Evolutionary conservation across 2,888 invertebrate species (phyloP).

Genomic region (Nomada flava): DNA sequence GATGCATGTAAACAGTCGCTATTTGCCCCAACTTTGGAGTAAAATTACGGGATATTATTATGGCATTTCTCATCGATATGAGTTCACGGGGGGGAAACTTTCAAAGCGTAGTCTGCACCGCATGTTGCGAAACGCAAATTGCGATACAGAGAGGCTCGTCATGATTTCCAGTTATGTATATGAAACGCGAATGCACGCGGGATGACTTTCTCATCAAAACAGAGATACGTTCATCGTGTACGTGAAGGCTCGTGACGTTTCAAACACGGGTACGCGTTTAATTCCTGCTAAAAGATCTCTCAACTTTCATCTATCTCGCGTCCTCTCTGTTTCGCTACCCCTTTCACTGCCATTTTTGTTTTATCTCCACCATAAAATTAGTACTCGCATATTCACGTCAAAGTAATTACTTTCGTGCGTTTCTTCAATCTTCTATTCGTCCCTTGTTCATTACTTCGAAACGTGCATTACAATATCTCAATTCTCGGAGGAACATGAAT

Average conservation of each 20-base stretch:
- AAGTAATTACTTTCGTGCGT: slow-evolving; percentile 49
- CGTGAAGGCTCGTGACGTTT: slow-evolving; percentile 25
- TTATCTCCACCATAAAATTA: slow-evolving; percentile 43
- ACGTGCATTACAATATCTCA: not conserved
- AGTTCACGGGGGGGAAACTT: slow-evolving; percentile 9
- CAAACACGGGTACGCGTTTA: slow-evolving; percentile 49
- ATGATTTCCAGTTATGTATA: slow-evolving; percentile 48
- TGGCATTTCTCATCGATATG: slow-evolving; percentile 41
- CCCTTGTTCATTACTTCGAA: slow-evolving; percentile 5
- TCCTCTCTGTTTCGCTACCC: not conserved
- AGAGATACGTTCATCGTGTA: slow-evolving; percentile 39
- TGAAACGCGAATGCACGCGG: slow-evolving; percentile 39
- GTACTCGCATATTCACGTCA: slow-evolving; percentile 45
- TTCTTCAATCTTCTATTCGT: not conserved
- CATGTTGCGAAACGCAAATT: slow-evolving; percentile 39
- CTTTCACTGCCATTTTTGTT: slow-evolving; percentile 2
- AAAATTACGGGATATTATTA: slow-evolving; percentile 56
- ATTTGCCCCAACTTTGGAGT: slow-evolving; percentile 31
- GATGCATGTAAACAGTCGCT: slow-evolving; percentile 28
- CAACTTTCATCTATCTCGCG: slow-evolving; percentile 9
- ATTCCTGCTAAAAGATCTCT: slow-evolving; percentile 56
- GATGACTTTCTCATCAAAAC: slow-evolving; percentile 56
- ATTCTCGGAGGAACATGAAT: not conserved
- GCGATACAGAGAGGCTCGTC: slow-evolving; percentile 28
- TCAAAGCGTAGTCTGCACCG: slow-evolving; percentile 31